Evolutionary conservation across 2,113 vertebrate genomes (phyloP).

Genomic region (Parotia lawesii): DNA sequence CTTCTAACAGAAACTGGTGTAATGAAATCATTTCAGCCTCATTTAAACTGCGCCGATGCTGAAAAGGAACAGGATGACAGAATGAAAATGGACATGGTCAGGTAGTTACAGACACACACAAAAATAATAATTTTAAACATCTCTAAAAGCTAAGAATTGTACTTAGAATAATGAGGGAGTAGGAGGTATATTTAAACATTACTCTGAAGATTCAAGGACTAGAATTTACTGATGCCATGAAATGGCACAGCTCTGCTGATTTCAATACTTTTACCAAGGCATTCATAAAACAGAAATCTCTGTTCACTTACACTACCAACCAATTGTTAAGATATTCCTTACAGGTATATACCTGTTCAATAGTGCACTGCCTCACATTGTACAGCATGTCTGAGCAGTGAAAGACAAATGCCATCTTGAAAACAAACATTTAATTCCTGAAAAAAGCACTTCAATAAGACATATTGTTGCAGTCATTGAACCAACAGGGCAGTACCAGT

Average conservation of each 20-base stretch:
- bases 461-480: neutral
- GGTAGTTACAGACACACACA: neutral
- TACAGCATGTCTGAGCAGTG: neutral
- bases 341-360: neutral
- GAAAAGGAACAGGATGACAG: constrained; percentile 46
- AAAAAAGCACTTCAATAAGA: neutral
- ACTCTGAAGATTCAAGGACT: neutral
- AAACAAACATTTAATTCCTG: neutral
- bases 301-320: neutral
- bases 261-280: neutral
- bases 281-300: neutral
- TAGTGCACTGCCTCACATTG: neutral
- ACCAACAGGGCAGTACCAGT: neutral
- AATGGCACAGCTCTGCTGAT: neutral
- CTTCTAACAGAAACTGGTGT: constrained; percentile 59
- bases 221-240: neutral
- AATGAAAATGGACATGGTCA: constrained; percentile 5
- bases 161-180: neutral
- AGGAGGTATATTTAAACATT: neutral
- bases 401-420: neutral
- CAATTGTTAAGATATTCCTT: neutral
- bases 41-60: constrained; percentile 44
- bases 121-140: neutral
- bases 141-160: neutral
- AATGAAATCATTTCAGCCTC: constrained; percentile 48